Evolutionary conservation across 1,140 invertebrate species (phyloP).

Genomic region (Anastatus disparis): DNA sequence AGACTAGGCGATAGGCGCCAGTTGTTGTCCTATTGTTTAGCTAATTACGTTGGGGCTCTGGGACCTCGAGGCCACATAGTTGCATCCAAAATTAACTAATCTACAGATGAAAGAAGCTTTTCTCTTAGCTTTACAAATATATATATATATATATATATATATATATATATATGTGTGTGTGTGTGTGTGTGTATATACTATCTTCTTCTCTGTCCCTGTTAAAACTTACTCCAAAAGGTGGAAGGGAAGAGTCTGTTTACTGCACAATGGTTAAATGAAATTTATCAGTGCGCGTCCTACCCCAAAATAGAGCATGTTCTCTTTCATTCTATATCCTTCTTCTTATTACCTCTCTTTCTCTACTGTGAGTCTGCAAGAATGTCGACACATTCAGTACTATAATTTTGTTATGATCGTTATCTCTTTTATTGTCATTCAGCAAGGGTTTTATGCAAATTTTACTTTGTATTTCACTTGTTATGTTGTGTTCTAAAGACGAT

Average conservation of each 20-base stretch:
- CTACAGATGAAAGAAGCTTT: constrained; percentile 53
- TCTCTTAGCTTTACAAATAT: not conserved
- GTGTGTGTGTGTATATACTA: too few relatives aligned
- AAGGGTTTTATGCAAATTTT: not conserved
- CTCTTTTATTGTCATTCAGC: not conserved
- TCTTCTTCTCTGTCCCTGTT: too few relatives aligned
- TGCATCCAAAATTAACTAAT: constrained; percentile 57
- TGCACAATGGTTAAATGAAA: constrained; percentile 9
- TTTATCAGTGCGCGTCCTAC: constrained; percentile 19
- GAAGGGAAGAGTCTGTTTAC: not conserved
- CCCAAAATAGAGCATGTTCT: not conserved
- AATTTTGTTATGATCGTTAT: not conserved
- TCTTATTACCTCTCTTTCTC: not conserved
- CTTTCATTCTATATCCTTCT: not conserved
- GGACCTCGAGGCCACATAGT: constrained; percentile 45
- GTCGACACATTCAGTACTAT: too few relatives aligned
- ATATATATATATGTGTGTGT: too few relatives aligned
- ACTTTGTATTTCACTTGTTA: too few relatives aligned
- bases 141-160: too few relatives aligned
- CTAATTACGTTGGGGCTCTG: constrained; percentile 58
- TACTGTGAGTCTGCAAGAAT: too few relatives aligned
- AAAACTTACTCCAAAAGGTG: too few relatives aligned
- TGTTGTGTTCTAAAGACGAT: too few relatives aligned
- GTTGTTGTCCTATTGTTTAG: constrained; percentile 58
- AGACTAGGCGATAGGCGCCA: constrained; percentile 47